Evolutionary conservation across 2,797 vertebrate species (phyloP), one percentile per base, ranked within the genome.

Genomic region (Aselliscus stoliczkanus): DNA sequence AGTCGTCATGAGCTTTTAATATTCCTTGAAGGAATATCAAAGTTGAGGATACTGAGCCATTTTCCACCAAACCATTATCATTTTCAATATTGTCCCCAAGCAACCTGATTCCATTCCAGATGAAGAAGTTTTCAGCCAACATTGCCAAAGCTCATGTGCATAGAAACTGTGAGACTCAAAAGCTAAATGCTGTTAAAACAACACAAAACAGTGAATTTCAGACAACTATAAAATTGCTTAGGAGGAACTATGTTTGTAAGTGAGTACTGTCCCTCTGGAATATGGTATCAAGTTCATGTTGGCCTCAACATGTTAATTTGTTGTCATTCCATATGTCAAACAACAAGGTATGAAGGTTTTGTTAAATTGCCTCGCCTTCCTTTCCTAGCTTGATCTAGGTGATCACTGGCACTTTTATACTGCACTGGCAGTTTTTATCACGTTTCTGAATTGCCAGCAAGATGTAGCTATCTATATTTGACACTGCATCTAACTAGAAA

Each of bases 21-120:
- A n/a, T n/a, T n/a, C 89, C 94, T 96, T 97, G 96, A 91, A 97
- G 67, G 37, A 89, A 23, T 81, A 58, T 97, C 96, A 97, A 95
- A 96, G 82, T 87, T 95, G 80, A 97, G 50, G 58, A 93, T 77
- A 47, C 54, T 95, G 81, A 94, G 93, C 62, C 62, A 9, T 80
- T 50, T 76, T 73, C 85, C 56, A 56, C 93, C 67, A 90, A 96
- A 93, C 70, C 89, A 8, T 96, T 95, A 92, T 56, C 62, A 52
- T 90, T 96, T 98, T 92, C 10, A 50, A 96, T 97, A 95, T 4
- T 3, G 64, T 83, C 80, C 77, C 58, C 14, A 62, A 0, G 0
- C 34, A 37, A 31, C 95, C 34, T 23, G 11, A 97, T 94, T 89
- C 70, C 87, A 97, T 87, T 88, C 70, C 92, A 96, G 79, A 47